Percentiles rank a stretch among this genome's conserved stretches.
Conservation (phyloP, 2,797 vertebrate genomes). For the Gadopsis bispinosus region DNA sequence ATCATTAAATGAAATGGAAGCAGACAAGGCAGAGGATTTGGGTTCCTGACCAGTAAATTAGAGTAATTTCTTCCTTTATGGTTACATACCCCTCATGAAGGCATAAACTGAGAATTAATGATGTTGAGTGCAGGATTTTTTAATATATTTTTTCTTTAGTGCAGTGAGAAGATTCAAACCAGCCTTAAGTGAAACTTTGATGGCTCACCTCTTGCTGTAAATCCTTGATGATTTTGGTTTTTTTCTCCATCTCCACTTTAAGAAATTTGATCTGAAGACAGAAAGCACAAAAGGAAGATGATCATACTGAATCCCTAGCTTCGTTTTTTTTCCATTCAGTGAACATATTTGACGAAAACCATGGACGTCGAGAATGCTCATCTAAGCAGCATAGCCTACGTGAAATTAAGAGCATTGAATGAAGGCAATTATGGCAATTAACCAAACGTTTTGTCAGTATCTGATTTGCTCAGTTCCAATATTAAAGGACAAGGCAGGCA, state of each 20-base stretch:
- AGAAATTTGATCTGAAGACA: conserved; percentile 93
- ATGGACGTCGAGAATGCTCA: neutral
- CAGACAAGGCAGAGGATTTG: neutral
- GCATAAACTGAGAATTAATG: neutral
- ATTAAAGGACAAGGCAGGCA: neutral
- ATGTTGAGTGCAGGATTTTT: neutral
- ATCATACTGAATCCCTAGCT: neutral
- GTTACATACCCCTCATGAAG: conserved; percentile 6
- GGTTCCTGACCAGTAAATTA: conserved; percentile 27
- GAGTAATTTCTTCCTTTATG: conserved; percentile 14
- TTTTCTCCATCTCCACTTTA: conserved; percentile 98
- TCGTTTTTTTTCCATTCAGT: neutral
- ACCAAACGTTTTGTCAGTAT: neutral
- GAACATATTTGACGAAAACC: conserved; percentile 15
- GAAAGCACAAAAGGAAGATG: conserved; percentile 28
- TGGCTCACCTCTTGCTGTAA: conserved; percentile 95
- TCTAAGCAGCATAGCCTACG: neutral
- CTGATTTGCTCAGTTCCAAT: neutral
- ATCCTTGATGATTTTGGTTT: conserved; percentile 97
- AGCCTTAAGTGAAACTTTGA: neutral
- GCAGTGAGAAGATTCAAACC: neutral
- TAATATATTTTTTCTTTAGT: neutral
- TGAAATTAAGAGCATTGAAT: conserved; percentile 14
- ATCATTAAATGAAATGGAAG: conserved; percentile 46
- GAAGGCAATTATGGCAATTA: neutral